Base-by-base conservation (phyloP, 2,888 invertebrate species). In the Phytoseiulus persimilis region DNA sequence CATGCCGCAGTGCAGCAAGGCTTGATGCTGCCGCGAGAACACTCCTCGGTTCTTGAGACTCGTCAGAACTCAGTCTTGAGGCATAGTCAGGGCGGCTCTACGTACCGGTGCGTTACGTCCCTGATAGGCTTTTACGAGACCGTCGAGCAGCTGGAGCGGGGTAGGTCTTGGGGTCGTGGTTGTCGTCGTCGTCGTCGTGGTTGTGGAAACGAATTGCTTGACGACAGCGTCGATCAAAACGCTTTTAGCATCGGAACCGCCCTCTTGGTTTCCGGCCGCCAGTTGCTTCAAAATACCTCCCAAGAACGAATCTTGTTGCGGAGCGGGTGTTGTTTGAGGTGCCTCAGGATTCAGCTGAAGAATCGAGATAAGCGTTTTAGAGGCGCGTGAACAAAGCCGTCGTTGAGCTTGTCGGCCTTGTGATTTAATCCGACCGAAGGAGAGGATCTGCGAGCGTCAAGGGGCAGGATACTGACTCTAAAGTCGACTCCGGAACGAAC, bases 111-210 rank as follows among this genome's bases (percentile, higher is more conserved):
- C 33, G 23, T 31, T 84, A 31, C 84, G 23, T 14, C 84, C 84
- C 31, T 31, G 31, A 31, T 31, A 84, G 23, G 84, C 84, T 23
- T 33, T 32, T 1, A 84, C 18, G 33, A 84, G 84, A 32, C 84
- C 84, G 2, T 84, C 84, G n/a, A 84, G 84, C 31, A 84, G 31
- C 83, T 83, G 83, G 6, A 83, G 83, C n/a, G 31, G 31, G 3
- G 31, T 1, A 31, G 84, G 84, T 31, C 33, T 84, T 31, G 84
- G 84, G 1, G 84, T 84, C 31, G 84, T 84, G 14, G 84, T 84
- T 23, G 84, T 84, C 28, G 84, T 84, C 28, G 84, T 84, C 33
- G 84, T 84, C 2, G 84, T 84, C 5, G 84, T 84, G 23, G 84
- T 84, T 31, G 84, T 23, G 23, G 31, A 84, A 32, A 28, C 23